Conservation (phyloP, 92 coral and sea anemone genomes). For the Phenganax stokvisi region DNA sequence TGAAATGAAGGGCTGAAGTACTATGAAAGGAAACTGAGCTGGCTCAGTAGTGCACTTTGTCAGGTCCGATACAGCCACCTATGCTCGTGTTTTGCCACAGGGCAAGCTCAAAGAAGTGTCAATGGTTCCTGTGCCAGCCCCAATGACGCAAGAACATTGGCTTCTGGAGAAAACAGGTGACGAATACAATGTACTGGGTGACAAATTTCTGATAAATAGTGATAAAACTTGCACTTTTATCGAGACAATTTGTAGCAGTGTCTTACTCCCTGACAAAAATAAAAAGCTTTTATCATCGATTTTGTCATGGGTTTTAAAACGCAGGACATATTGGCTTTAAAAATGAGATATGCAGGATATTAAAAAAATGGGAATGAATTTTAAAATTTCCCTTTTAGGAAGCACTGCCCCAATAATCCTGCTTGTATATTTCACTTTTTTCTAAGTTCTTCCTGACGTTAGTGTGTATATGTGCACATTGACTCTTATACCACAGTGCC, state of each 20-base stretch:
- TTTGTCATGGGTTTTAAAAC: no score
- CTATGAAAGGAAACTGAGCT: no score
- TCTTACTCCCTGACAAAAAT: background rate
- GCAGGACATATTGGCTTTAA: no score
- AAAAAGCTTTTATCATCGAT: background rate
- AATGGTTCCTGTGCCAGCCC: background rate
- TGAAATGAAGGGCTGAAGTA: no score
- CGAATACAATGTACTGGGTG: background rate
- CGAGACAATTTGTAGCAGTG: background rate
- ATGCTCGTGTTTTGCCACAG: background rate
- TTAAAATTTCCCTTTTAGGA: no score
- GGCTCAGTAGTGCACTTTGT: background rate
- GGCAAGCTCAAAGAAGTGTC: background rate
- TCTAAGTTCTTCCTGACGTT: no score
- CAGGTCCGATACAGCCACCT: background rate
- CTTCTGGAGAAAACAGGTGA: constrained; percentile 11
- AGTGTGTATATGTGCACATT: no score
- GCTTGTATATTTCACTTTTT: no score
- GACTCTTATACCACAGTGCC: no score
- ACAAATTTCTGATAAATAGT: background rate
- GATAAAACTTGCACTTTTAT: background rate
- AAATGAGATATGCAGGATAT: no score
- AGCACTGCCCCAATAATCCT: no score
- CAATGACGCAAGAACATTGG: background rate
- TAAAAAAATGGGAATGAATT: no score